Evolutionary conservation across 2,797 vertebrate species (phyloP).

Genomic region (Rhodeus uyekii): DNA sequence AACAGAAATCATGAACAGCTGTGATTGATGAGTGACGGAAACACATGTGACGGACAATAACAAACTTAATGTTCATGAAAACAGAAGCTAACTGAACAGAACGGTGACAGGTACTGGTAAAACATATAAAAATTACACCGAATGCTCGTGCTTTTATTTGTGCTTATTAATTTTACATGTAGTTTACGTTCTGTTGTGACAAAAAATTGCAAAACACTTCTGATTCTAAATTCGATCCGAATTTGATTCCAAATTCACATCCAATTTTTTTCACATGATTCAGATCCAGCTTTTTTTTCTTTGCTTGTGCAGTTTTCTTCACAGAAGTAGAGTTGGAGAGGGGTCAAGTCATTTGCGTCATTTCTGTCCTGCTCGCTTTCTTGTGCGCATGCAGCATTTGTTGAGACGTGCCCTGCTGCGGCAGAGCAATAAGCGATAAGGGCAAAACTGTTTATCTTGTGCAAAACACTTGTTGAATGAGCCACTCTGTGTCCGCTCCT

Average conservation of each 20-base stretch:
- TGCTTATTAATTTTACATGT: neutral
- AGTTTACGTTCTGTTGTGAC: neutral
- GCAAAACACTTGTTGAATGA: neutral
- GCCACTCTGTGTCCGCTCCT: neutral
- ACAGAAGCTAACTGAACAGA: too few species aligned
- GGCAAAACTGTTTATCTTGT: conserved; percentile 23
- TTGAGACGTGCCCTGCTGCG: conserved; percentile 20
- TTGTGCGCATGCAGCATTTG: conserved; percentile 6
- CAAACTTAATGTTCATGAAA: too few species aligned
- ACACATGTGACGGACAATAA: too few species aligned
- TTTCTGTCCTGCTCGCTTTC: conserved; percentile 19
- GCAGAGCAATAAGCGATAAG: conserved; percentile 1
- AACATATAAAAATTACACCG: neutral
- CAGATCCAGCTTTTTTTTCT: neutral
- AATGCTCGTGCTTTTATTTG: neutral
- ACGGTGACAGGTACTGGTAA: neutral
- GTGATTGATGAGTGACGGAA: too few species aligned
- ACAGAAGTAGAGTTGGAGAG: neutral
- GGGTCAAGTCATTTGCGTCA: conserved; percentile 12
- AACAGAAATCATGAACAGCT: too few species aligned
- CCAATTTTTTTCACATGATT: neutral
- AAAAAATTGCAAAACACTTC: neutral
- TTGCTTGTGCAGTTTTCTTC: neutral
- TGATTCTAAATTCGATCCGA: neutral
- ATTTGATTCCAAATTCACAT: neutral